Evolutionary conservation across 2,888 invertebrate species (phyloP), one percentile per base, ranked within the genome.

Genomic region (Rhabditoides inermis): DNA sequence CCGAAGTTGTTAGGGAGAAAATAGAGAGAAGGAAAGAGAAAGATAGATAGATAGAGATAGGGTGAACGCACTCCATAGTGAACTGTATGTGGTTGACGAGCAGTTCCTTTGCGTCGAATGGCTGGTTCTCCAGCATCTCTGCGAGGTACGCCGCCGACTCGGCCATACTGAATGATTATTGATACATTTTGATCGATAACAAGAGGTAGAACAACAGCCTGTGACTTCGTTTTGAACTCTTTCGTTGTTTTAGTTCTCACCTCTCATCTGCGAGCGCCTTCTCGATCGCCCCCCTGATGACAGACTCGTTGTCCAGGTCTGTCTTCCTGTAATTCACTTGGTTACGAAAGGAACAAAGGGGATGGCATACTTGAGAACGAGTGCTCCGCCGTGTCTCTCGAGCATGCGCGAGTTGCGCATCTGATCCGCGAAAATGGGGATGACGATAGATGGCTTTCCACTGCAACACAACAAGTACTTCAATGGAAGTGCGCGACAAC

Each of bases 401-500:
- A 65, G 28, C 60, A 65, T 58, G 12, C 47, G 45, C 0, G 60
- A 60, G 48, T 68, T 68, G 20, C 66, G 35, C 4, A 55, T 45
- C 47, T 68, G 68, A 30, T 68, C 68, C 10, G 58, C 63, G 36
- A 66, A 63, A 7, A 63, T 45, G 0, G 68, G 68, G n/a, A 68
- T 51, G 55, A 56, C 45, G 27, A 64, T 44, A 52, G 52, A 42
- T 4, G 60, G 60, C 23, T 54, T 51, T 1, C 60, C 60, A 18
- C 40, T 42, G 41, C 32, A 18, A 15, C n/a, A n/a, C n/a, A n/a
- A n/a, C 32, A 32, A 32, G 32, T 15, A 32, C 32, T 6, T 6
- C 6, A 32, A 32, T 32, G 32, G 15, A 15, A 32, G 32, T 10
- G 32, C 7, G 32, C 15, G 39, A 39, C n/a, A 25, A 25, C 27